These are phyloP conservation scores for Antheraea pernyi DNA, from an alignment of 1,140 invertebrate genomes.

Conservation along the genomic window DNA sequence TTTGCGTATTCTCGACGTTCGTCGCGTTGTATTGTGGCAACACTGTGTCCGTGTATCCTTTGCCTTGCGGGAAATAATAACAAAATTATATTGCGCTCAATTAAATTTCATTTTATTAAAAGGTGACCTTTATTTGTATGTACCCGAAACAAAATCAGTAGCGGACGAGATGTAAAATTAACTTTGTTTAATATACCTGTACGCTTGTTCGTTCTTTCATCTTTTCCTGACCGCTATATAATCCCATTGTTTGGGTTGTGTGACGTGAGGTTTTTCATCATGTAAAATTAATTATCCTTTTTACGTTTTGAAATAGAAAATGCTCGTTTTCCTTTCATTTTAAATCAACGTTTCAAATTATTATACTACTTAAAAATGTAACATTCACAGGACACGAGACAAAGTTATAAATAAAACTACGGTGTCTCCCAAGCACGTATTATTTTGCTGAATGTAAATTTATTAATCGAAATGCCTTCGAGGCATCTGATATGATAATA, in stretches of 20 bases:
- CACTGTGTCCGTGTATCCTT: conserved; percentile 67
- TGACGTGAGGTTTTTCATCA: conserved; percentile 19
- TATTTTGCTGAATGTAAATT: too few species aligned
- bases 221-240: conserved; percentile 30
- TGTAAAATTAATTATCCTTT: conserved; percentile 25
- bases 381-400: neutral
- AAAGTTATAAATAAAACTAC: neutral
- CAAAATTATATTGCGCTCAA: neutral
- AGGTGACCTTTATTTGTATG: neutral
- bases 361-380: neutral
- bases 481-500: too few species aligned
- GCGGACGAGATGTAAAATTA: conserved; percentile 5
- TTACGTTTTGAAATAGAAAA: neutral
- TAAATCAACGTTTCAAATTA: neutral
- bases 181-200: conserved; percentile 25
- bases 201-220: conserved; percentile 26
- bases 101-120: conserved; percentile 10
- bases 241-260: conserved; percentile 25
- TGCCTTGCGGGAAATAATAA: conserved; percentile 38
- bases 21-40: conserved; percentile 59
- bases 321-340: neutral
- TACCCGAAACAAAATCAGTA: neutral
- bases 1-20: conserved; percentile 75
- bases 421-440: too few species aligned
- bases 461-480: too few species aligned